Conservation (phyloP, 1,140 invertebrate species). For the Drosophila varians region DNA sequence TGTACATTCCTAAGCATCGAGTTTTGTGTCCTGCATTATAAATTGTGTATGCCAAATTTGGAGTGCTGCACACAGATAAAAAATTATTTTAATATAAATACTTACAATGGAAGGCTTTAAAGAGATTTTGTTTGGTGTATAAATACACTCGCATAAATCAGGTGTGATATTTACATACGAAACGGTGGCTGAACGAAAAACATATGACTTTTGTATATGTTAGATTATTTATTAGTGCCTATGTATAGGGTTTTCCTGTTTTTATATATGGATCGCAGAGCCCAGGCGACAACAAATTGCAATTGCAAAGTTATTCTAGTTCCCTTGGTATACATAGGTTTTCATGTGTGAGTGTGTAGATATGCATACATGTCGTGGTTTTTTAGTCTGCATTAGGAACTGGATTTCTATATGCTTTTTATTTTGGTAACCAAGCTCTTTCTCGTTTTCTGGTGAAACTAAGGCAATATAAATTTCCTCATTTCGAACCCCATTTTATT, state of each 20-base stretch:
- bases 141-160: slow-evolving; percentile 34
- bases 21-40: not conserved
- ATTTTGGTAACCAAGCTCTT: not conserved
- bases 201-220: slow-evolving; percentile 37
- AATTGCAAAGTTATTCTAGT: slow-evolving; percentile 37
- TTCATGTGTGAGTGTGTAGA: not conserved
- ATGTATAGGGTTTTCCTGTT: not conserved
- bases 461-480: not conserved
- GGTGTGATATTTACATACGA: slow-evolving; percentile 33
- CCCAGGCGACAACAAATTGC: slow-evolving; percentile 23
- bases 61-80: not conserved
- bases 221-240: not conserved
- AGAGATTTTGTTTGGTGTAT: slow-evolving; percentile 20
- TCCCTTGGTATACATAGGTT: slow-evolving; percentile 22
- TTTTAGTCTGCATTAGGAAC: slow-evolving; percentile 24
- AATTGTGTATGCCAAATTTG: not conserved
- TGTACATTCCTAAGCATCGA: slow-evolving; percentile 21
- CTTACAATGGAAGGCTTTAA: not conserved
- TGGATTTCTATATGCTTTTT: not conserved
- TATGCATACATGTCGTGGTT: slow-evolving; percentile 29
- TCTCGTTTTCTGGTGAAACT: not conserved
- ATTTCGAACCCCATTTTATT: not conserved
- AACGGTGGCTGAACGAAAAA: slow-evolving; percentile 7
- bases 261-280: not conserved
- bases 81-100: not conserved